Evolutionary conservation across 2,113 vertebrate species (phyloP).

Genomic region (Proteles cristata): DNA sequence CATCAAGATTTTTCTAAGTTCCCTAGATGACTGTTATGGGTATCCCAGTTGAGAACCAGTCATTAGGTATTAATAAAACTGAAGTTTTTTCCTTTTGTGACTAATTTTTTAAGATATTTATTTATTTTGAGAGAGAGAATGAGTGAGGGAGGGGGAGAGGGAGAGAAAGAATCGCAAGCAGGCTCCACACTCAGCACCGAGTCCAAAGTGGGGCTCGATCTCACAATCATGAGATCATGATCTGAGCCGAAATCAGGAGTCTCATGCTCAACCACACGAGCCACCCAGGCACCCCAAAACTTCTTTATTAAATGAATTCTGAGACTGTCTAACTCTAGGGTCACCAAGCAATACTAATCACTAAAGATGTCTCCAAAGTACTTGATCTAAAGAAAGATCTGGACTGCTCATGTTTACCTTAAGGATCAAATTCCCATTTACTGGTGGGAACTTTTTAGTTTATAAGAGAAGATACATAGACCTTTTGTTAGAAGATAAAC

Average conservation of each 20-base stretch:
- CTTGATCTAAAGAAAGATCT: conserved; percentile 12
- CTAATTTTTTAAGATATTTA: neutral
- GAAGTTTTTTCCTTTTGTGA: neutral
- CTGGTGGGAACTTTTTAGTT: conserved; percentile 60
- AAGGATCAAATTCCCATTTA: conserved; percentile 34
- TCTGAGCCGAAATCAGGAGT: too few species aligned
- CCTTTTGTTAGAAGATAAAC: conserved; percentile 40
- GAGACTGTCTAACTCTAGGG: neutral
- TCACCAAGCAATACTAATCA: neutral
- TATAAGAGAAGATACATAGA: conserved; percentile 33
- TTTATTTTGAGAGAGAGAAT: too few species aligned
- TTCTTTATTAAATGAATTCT: neutral
- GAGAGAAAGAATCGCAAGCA: too few species aligned
- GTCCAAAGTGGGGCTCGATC: too few species aligned
- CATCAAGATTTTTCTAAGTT: neutral
- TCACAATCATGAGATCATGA: too few species aligned
- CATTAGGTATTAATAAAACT: neutral
- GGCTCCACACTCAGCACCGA: too few species aligned
- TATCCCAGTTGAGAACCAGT: neutral
- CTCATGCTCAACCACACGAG: too few species aligned
- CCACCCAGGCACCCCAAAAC: too few species aligned
- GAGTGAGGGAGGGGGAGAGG: too few species aligned
- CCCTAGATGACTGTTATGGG: neutral
- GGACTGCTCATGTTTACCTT: neutral
- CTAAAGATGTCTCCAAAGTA: neutral